Evolutionary conservation across 2,113 vertebrate genomes (phyloP), one percentile per base, ranked within the genome.

Genomic region (Paedocypris sp.): DNA sequence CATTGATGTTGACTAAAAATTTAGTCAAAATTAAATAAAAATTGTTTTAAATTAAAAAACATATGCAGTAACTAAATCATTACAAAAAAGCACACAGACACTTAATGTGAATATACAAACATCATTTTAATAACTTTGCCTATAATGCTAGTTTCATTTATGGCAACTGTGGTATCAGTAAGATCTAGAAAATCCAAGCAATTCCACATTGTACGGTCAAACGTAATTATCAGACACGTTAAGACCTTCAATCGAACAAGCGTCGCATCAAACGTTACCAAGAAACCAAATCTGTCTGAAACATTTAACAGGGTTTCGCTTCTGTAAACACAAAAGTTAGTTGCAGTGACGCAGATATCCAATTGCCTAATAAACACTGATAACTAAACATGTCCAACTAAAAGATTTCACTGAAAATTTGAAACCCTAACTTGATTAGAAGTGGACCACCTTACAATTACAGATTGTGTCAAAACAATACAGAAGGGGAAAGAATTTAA

Each of bases 81-180:
- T 23, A 20, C 15, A 15, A 56, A 19, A 13, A 56, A 29, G 41
- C n/a, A 56, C 52, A 29, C 26, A 38, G 33, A 56, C 52, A 31
- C 15, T 12, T 19, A 16, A 41, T 41, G 15, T 56, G 10, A 41
- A 56, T 29, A 56, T 41, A 56, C 52, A 56, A 56, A 56, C 8
- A 15, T 41, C 26, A 19, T 16, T 56, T 56, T 56, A 56, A 56
- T 56, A 56, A 56, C 10, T 56, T 56, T 28, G 52, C 13, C 33
- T 10, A 53, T 38, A 53, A 26, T 25, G n/a, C 23, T 28, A 3
- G 9, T 28, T 38, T 16, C 23, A 5, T 15, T 43, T n/a, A 56
- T 56, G 52, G 36, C 52, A 56, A 41, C 52, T 19, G 22, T 41
- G 10, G 36, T 20, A 41, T 54, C 9, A 18, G 16, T 39, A 18